Evolutionary conservation across 2,113 vertebrate genomes (phyloP).

Genomic region (Patagioenas fasciata): DNA sequence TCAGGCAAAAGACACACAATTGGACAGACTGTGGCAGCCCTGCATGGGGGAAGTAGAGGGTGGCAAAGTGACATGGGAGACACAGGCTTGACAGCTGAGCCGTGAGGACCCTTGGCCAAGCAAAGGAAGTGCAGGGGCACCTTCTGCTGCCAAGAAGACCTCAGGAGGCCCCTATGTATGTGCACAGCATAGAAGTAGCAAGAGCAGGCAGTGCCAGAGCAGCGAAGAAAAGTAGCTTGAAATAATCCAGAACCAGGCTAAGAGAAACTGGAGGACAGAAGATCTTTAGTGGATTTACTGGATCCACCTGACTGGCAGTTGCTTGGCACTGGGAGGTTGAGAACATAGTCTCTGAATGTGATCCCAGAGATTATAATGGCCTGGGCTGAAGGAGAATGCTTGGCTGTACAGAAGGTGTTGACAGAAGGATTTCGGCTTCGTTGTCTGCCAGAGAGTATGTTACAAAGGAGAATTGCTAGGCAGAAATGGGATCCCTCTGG

Average conservation of each 20-base stretch:
- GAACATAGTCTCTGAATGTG: neutral
- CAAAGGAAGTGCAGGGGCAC: neutral
- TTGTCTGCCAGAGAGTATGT: neutral
- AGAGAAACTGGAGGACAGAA: neutral
- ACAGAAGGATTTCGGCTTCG: conserved; percentile 1
- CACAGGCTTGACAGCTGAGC: rapidly evolving
- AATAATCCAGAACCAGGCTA: neutral
- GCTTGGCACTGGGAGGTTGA: neutral
- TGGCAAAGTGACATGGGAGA: neutral
- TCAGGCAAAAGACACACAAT: neutral
- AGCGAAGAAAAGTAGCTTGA: neutral
- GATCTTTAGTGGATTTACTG: neutral
- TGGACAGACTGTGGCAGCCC: neutral
- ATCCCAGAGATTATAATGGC: neutral
- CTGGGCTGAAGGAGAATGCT: neutral
- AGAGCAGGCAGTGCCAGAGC: neutral
- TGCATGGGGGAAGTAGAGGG: neutral
- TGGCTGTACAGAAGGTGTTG: neutral
- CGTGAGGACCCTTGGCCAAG: neutral
- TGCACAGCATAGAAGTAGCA: neutral
- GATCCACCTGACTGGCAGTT: neutral
- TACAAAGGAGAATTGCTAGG: neutral
- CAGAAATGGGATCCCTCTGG: neutral
- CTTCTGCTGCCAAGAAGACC: neutral
- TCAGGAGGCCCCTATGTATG: rapidly evolving